phyloP scores from a whole-genome alignment of 2,888 invertebrate species.

The Dasysyrphus albostriatus region DNA sequence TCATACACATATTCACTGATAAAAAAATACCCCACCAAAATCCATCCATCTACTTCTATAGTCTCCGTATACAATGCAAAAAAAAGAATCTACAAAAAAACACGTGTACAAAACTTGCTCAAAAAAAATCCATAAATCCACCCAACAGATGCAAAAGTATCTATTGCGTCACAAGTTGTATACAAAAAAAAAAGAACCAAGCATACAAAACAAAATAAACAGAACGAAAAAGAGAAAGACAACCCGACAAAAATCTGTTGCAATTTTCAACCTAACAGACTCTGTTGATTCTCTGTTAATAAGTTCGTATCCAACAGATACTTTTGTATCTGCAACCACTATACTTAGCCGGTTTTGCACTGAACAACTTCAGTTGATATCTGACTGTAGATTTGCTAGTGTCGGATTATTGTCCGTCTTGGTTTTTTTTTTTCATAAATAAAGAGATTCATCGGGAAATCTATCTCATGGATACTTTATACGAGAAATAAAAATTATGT shows the following conservation, averaged over 20 bases:
- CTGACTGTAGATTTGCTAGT: slow-evolving; percentile 40
- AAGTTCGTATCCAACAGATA: slow-evolving; percentile 45
- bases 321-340: slow-evolving; percentile 56
- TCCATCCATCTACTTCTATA: slow-evolving; percentile 5
- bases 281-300: slow-evolving; percentile 47
- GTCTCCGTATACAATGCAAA: neutral
- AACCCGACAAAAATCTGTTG: slow-evolving; percentile 36
- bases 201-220: neutral
- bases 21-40: slow-evolving; percentile 28
- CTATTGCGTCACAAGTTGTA: slow-evolving; percentile 55
- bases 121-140: slow-evolving; percentile 46
- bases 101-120: slow-evolving; percentile 24
- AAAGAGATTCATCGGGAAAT: slow-evolving; percentile 14
- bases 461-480: slow-evolving; percentile 43
- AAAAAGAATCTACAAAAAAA: slow-evolving; percentile 14
- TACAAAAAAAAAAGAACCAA: neutral
- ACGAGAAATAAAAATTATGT: neutral
- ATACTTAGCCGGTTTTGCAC: slow-evolving; percentile 44
- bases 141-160: slow-evolving; percentile 47
- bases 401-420: slow-evolving; percentile 38
- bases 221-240: slow-evolving; percentile 2
- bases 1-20: slow-evolving; percentile 39
- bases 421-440: neutral
- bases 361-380: slow-evolving; percentile 59
- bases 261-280: slow-evolving; percentile 37